A percentile compares a stretch with the other conserved stretches of the same genome.
phyloP scores from a whole-genome alignment of 2,113 vertebrate genomes.

The Myrmecophaga tridactyla region DNA sequence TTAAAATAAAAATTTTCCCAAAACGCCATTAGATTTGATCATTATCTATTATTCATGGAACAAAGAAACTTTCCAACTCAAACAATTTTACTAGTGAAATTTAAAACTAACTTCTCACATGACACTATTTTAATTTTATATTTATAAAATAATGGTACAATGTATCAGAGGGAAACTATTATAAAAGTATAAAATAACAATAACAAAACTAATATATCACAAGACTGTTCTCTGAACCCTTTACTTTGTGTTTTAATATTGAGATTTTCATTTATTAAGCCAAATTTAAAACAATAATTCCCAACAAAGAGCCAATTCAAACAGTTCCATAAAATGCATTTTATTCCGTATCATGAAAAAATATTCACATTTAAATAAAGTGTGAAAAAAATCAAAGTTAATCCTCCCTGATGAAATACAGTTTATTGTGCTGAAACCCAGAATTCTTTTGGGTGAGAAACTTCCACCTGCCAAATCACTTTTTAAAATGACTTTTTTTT shows the following conservation, averaged over 20 bases:
- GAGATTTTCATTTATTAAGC: slow-evolving; percentile 7
- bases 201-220: neutral
- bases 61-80: neutral
- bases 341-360: slow-evolving; percentile 88
- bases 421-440: slow-evolving; percentile 88
- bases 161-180: slow-evolving; percentile 13
- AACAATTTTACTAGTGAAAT: neutral
- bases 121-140: neutral
- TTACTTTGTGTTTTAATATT: neutral
- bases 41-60: slow-evolving; percentile 4
- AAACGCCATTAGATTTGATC: neutral
- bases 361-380: slow-evolving; percentile 86
- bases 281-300: slow-evolving; percentile 34
- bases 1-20: slow-evolving; percentile 19
- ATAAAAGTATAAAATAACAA: neutral
- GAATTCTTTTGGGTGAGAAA: slow-evolving; percentile 82
- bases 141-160: neutral
- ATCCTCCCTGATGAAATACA: slow-evolving; percentile 86
- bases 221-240: neutral
- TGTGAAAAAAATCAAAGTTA: slow-evolving; percentile 80
- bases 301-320: slow-evolving; percentile 64
- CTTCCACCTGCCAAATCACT: slow-evolving; percentile 80
- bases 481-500: slow-evolving; percentile 76
- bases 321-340: slow-evolving; percentile 86
- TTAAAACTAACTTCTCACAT: slow-evolving; percentile 26